Evolutionary conservation across 1,140 invertebrate genomes (phyloP).

Genomic region (Neocloeon triangulifer): DNA sequence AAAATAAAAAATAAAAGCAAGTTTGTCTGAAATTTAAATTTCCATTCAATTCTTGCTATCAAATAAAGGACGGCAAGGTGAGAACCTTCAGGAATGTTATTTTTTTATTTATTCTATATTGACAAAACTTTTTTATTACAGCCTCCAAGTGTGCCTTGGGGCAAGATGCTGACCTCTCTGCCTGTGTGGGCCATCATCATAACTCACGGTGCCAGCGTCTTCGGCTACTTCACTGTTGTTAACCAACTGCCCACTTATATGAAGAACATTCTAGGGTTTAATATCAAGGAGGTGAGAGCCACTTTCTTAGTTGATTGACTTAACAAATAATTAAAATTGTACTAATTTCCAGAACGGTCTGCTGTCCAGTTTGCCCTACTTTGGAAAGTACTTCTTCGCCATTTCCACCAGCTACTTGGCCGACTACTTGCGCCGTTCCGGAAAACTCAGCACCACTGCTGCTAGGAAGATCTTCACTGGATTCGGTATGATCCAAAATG

Average conservation of each 20-base stretch:
- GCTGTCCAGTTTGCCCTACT: conserved; percentile 67
- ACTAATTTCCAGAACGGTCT: conserved; percentile 48
- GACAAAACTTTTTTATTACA: conserved; percentile 16
- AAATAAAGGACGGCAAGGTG: too few species aligned
- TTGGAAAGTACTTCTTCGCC: conserved; percentile 61
- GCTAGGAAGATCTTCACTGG: conserved; percentile 43
- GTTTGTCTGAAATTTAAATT: too few species aligned
- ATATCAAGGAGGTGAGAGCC: conserved; percentile 55
- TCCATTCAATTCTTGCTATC: too few species aligned
- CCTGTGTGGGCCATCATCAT: conserved; percentile 84
- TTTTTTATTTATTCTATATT: conserved; percentile 9
- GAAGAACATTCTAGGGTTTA: conserved; percentile 66
- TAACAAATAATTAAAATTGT: neutral
- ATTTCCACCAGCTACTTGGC: conserved; percentile 39
- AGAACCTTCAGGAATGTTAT: too few species aligned
- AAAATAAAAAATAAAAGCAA: neutral
- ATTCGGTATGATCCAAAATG: conserved; percentile 36
- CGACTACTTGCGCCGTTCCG: conserved; percentile 35
- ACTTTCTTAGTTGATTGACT: neutral
- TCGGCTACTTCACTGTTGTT: conserved; percentile 84
- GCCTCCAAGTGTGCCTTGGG: conserved; percentile 55
- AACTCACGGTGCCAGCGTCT: conserved; percentile 77
- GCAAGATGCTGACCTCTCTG: conserved; percentile 44
- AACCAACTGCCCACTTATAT: conserved; percentile 88
- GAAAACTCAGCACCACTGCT: conserved; percentile 38